Conservation (phyloP, 1,140 invertebrate genomes). For the Psix sp. region DNA sequence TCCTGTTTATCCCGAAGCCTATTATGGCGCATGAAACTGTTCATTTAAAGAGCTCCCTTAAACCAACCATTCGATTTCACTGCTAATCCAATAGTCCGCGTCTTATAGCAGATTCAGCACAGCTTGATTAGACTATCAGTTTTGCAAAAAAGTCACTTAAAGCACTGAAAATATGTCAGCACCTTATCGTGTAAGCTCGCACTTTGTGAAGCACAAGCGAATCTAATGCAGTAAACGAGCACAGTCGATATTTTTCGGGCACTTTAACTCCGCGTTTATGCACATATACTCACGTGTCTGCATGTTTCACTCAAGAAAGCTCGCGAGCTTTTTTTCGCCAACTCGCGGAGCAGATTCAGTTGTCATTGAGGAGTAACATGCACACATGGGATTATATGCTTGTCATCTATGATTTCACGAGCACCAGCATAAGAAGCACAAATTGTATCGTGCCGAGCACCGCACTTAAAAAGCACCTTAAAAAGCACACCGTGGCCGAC, state of each 20-base stretch:
- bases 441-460: slow-evolving; percentile 70
- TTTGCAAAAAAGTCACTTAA: slow-evolving; percentile 33
- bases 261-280: slow-evolving; percentile 62
- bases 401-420: slow-evolving; percentile 45
- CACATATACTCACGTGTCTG: slow-evolving; percentile 45
- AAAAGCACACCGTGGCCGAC: slow-evolving; percentile 67
- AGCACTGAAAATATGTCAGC: slow-evolving; percentile 64
- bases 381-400: slow-evolving; percentile 48
- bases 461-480: slow-evolving; percentile 61
- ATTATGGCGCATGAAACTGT: slow-evolving; percentile 11
- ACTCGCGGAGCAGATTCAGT: neutral
- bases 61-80: neutral
- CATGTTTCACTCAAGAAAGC: slow-evolving; percentile 18
- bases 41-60: slow-evolving; percentile 22
- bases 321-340: slow-evolving; percentile 3
- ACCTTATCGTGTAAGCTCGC: slow-evolving; percentile 73
- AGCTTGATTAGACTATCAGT: slow-evolving; percentile 60
- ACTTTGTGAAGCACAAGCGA: slow-evolving; percentile 74
- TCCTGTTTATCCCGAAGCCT: no score
- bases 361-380: slow-evolving; percentile 25
- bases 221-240: slow-evolving; percentile 61
- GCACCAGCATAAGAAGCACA: slow-evolving; percentile 59
- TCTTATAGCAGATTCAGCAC: slow-evolving; percentile 69
- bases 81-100: slow-evolving; percentile 16
- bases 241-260: slow-evolving; percentile 61